phyloP scores from a whole-genome alignment of 2,797 vertebrate species.

The Coranthus polyacanthus region DNA sequence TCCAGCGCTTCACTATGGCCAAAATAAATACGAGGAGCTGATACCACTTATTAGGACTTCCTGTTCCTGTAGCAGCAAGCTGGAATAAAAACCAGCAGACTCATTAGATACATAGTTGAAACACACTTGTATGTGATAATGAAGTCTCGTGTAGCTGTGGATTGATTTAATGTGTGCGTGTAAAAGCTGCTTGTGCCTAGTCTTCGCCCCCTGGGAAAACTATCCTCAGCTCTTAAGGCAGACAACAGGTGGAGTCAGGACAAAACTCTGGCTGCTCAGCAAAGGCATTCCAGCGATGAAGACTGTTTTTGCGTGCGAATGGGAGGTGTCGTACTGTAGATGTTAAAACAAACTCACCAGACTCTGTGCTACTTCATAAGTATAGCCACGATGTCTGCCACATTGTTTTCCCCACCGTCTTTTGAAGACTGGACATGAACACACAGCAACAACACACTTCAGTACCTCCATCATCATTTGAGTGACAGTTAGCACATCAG shows the following conservation, averaged over 20 bases:
- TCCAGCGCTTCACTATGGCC: too few relatives aligned
- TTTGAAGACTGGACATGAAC: conserved; percentile 39
- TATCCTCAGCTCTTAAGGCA: too few relatives aligned
- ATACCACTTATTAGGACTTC: too few relatives aligned
- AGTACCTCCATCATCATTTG: conserved; percentile 11
- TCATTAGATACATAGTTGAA: too few relatives aligned
- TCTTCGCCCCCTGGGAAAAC: too few relatives aligned
- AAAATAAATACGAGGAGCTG: too few relatives aligned
- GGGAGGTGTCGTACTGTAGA: conserved; percentile 36
- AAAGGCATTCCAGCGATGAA: conserved; percentile 69
- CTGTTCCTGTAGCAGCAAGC: too few relatives aligned
- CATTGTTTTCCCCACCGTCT: conserved; percentile 31
- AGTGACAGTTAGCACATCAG: conserved; percentile 36
- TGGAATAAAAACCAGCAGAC: too few relatives aligned
- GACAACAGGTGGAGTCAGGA: conserved; percentile 45
- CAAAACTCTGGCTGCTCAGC: conserved; percentile 56
- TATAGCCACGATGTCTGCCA: conserved; percentile 31
- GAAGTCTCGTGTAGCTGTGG: too few relatives aligned
- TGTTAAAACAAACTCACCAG: conserved; percentile 39
- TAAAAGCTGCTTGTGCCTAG: too few relatives aligned
- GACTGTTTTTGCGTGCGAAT: conserved; percentile 59
- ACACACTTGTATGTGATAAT: too few relatives aligned
- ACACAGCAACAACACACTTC: conserved; percentile 9
- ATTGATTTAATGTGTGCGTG: too few relatives aligned
- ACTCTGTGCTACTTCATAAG: conserved; percentile 7